These are phyloP conservation scores for Leucophora obtusa DNA, from an alignment of 2,888 invertebrate species.

Conservation along the genomic window DNA sequence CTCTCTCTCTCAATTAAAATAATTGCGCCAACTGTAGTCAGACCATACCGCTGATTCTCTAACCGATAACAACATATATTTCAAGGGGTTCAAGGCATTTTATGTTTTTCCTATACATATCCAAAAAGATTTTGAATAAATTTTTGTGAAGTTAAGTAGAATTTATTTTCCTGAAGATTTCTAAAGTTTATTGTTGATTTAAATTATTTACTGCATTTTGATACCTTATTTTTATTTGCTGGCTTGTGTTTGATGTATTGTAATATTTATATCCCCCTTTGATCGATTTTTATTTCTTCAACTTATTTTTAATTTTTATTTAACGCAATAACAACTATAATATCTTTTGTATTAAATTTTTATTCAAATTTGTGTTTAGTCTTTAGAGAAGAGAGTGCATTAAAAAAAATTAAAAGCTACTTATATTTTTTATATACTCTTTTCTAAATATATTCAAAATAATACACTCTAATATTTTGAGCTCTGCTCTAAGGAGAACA, in stretches of 20 bases:
- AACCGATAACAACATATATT: too few species aligned
- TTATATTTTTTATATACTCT: slow-evolving; percentile 15
- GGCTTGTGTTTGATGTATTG: neutral
- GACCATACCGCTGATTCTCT: too few species aligned
- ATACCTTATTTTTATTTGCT: too few species aligned
- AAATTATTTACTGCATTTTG: too few species aligned
- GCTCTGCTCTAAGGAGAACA: slow-evolving; percentile 5
- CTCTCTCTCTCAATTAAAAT: too few species aligned
- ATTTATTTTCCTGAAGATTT: too few species aligned
- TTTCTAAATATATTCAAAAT: neutral
- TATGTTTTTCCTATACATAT: too few species aligned
- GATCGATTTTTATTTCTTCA: neutral
- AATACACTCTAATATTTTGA: neutral
- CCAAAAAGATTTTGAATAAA: too few species aligned
- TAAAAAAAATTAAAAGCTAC: slow-evolving; percentile 42
- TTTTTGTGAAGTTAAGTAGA: too few species aligned
- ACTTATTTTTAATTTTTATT: neutral
- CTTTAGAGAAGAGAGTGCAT: slow-evolving; percentile 8
- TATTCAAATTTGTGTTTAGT: neutral
- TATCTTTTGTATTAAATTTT: neutral
- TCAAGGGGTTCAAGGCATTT: too few species aligned
- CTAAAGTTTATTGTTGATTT: too few species aligned
- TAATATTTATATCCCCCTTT: neutral
- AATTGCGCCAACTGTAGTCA: too few species aligned
- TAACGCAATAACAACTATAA: neutral